phyloP scores from a whole-genome alignment of 2,888 invertebrate genomes.

The Resseliella maxima region DNA sequence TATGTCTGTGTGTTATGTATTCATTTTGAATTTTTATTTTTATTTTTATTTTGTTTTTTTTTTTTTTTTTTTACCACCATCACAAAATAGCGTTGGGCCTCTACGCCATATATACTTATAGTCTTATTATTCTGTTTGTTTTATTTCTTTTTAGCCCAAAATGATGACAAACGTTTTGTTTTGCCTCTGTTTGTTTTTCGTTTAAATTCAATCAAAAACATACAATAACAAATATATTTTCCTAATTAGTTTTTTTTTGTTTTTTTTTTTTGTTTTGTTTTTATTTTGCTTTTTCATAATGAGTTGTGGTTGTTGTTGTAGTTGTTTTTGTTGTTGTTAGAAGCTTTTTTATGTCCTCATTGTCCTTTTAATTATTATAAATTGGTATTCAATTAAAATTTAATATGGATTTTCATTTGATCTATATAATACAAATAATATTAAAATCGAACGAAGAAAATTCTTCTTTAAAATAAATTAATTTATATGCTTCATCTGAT shows the following conservation, averaged over 20 bases:
- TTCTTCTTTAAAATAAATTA: no score
- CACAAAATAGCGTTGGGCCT: neutral
- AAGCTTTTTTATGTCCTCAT: neutral
- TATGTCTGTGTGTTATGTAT: no score
- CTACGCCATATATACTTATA: neutral
- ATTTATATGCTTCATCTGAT: no score
- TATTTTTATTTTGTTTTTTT: neutral
- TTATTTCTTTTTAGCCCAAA: constrained; percentile 11
- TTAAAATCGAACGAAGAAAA: no score
- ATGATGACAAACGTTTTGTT: neutral
- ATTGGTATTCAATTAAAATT: neutral
- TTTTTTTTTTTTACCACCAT: neutral
- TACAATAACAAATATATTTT: constrained; percentile 9
- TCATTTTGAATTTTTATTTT: no score
- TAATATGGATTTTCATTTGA: neutral
- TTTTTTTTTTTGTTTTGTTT: no score
- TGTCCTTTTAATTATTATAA: neutral
- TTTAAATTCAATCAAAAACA: constrained; percentile 33
- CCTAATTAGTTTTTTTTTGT: neutral
- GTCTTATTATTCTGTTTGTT: no score
- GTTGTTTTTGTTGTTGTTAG: neutral
- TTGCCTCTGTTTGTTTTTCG: neutral
- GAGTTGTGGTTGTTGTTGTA: neutral
- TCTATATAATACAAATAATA: neutral
- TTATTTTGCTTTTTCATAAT: neutral